phyloP scores from a whole-genome alignment of 2,888 invertebrate species.

The Eueremaeus valkanovi region DNA sequence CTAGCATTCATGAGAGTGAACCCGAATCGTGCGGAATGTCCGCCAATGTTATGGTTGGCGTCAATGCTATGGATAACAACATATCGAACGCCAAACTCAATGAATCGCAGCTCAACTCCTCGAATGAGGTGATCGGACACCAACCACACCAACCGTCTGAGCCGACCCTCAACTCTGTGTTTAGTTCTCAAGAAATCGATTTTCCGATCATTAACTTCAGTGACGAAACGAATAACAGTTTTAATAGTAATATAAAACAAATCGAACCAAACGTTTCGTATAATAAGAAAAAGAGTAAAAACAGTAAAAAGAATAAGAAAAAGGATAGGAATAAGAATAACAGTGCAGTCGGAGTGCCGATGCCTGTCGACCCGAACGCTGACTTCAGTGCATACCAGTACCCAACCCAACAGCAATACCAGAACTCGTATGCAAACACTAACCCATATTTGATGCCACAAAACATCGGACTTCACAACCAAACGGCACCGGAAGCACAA shows the following conservation, averaged over 20 bases:
- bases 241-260: background rate
- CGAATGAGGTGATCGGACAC: background rate
- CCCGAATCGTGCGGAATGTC: conserved; percentile 25
- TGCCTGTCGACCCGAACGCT: conserved; percentile 8
- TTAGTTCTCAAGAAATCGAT: conserved; percentile 28
- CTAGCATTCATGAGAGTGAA: conserved; percentile 7
- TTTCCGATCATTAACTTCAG: conserved; percentile 28
- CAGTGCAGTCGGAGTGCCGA: background rate
- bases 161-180: conserved; percentile 22
- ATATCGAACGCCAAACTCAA: conserved; percentile 19
- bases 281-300: conserved; percentile 34
- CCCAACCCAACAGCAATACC: conserved; percentile 30
- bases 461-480: conserved; percentile 6
- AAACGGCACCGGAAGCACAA: conserved; percentile 23
- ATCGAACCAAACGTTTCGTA: background rate
- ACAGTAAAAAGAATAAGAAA: conserved; percentile 10
- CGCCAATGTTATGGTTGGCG: background rate
- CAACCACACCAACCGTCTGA: too few species aligned
- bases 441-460: conserved; percentile 20
- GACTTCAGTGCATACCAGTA: background rate
- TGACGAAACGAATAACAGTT: conserved; percentile 10
- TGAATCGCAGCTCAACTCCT: too few species aligned
- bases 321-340: conserved; percentile 15
- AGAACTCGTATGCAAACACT: conserved; percentile 1
- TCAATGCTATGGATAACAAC: conserved; percentile 13